phyloP scores from a whole-genome alignment of 2,113 vertebrate species.

The Bos javanicus region DNA sequence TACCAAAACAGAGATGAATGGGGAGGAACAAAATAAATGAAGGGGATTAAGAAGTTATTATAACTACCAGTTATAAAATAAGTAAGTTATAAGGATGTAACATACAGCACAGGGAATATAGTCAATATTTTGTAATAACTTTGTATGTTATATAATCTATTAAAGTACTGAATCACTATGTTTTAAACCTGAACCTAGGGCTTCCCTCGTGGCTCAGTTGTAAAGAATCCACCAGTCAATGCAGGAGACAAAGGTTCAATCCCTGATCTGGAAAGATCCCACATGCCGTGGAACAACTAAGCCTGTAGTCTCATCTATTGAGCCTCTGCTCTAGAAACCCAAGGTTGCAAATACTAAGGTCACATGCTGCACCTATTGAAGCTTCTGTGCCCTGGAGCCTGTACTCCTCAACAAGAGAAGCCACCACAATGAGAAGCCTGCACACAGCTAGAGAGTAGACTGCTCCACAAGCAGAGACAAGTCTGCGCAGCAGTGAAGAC shows the following conservation, averaged over 20 bases:
- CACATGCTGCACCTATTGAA: not conserved
- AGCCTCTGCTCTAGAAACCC: not conserved
- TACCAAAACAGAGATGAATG: not conserved
- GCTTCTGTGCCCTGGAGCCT: not conserved
- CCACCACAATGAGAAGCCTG: not conserved
- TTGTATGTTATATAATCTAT: not conserved
- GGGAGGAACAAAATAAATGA: not conserved
- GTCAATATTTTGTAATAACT: not conserved
- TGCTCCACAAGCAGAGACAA: not conserved
- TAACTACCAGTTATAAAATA: not conserved
- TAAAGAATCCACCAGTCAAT: not conserved
- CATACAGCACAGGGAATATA: not conserved
- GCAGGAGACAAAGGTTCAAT: not conserved
- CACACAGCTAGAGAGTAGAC: not conserved
- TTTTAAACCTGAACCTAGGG: not conserved
- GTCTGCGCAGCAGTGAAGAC: accelerated
- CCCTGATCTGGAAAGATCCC: not conserved
- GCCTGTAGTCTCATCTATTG: not conserved
- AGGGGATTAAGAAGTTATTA: not conserved
- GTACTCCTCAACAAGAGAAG: not conserved
- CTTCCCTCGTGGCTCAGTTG: not conserved
- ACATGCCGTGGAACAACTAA: not conserved
- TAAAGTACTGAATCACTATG: not conserved
- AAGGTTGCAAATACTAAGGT: not conserved
- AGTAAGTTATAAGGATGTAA: not conserved